phyloP scores from a whole-genome alignment of 2,888 invertebrate genomes.

The Erynnis tages region DNA sequence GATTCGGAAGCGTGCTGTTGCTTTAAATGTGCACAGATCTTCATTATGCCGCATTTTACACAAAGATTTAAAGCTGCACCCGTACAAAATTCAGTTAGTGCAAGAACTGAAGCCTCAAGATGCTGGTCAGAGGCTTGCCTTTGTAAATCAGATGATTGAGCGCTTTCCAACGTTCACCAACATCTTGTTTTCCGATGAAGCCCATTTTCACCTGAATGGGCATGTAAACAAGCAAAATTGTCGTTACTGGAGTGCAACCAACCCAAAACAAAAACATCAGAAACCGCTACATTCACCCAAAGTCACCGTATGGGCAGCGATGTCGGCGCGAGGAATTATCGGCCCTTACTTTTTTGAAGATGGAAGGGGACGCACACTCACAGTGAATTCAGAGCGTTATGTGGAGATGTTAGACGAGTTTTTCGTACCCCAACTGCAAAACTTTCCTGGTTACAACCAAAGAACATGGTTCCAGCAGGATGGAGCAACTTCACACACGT shows the following conservation, averaged over 20 bases:
- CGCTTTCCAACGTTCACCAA: constrained; percentile 20
- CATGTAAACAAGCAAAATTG: constrained; percentile 35
- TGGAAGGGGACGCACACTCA: constrained; percentile 23
- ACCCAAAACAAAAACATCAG: constrained; percentile 34
- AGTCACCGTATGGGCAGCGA: constrained; percentile 33
- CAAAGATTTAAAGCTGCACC: too few relatives aligned
- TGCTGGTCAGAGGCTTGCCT: constrained; percentile 2
- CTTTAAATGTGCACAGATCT: constrained; percentile 28
- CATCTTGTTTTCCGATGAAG: constrained; percentile 30
- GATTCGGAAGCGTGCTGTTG: constrained; percentile 33
- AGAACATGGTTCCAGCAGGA: constrained; percentile 31
- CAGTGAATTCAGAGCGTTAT: constrained; percentile 29
- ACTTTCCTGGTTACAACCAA: constrained; percentile 27
- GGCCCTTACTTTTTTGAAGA: constrained; percentile 39
- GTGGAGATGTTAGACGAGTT: constrained; percentile 30
- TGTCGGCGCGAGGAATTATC: constrained; percentile 34
- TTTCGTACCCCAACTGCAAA: constrained; percentile 31
- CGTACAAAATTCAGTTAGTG: too few relatives aligned
- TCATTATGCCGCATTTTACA: constrained; percentile 29
- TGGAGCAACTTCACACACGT: background rate
- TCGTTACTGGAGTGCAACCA: constrained; percentile 31
- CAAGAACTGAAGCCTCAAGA: constrained; percentile 24
- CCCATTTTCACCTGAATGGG: constrained; percentile 33
- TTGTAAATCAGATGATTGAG: constrained; percentile 16
- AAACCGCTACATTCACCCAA: constrained; percentile 33